phyloP scores from a whole-genome alignment of 37 sponge, comb jelly and placozoan genomes.

The Aphrocallistes beatrix region DNA sequence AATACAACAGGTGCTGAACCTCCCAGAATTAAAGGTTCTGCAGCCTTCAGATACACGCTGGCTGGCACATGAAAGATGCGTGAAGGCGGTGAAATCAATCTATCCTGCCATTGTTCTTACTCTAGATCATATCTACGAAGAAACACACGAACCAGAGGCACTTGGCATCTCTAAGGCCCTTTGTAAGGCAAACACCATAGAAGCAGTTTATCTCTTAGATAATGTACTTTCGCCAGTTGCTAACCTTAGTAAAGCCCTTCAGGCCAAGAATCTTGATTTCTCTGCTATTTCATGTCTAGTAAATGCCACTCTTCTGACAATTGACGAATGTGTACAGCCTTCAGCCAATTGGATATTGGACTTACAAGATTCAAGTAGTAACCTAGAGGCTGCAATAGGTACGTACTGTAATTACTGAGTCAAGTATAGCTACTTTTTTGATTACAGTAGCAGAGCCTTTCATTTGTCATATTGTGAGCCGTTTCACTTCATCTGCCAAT shows the following conservation, averaged over 20 bases:
- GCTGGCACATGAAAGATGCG: constrained; percentile 5
- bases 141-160: background rate
- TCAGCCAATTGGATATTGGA: constrained; percentile 51
- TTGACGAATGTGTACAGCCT: constrained; percentile 40
- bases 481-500: background rate
- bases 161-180: background rate
- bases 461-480: constrained; percentile 10
- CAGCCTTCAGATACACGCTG: constrained; percentile 1
- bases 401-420: background rate
- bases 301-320: constrained; percentile 46
- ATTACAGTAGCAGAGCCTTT: background rate
- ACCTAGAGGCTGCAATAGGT: constrained; percentile 27
- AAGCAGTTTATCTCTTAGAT: too few relatives aligned
- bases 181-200: background rate
- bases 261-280: too few relatives aligned
- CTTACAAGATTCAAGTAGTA: constrained; percentile 29
- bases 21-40: background rate
- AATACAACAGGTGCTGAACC: background rate
- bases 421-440: background rate
- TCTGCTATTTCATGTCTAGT: too few relatives aligned
- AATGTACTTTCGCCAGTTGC: too few relatives aligned
- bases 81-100: background rate
- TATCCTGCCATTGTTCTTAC: background rate
- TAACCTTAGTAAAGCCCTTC: too few relatives aligned
- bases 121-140: background rate